Percentiles rank a stretch among this genome's conserved stretches.
phyloP scores from a whole-genome alignment of 2,113 vertebrate species.

The Nanorana parkeri region DNA sequence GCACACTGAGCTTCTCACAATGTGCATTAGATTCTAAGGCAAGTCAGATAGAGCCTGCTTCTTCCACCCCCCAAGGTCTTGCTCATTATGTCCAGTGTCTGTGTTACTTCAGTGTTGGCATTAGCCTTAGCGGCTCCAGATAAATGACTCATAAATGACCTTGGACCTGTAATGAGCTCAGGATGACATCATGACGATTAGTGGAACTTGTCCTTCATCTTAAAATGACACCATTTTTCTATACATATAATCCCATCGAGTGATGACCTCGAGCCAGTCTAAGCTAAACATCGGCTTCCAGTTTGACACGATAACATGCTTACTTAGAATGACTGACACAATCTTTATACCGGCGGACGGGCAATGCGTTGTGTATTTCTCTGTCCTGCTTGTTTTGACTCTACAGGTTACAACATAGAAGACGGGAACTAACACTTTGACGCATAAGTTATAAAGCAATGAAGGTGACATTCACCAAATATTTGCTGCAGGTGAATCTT shows the following conservation, averaged over 20 bases:
- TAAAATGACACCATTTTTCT: slow-evolving; percentile 7
- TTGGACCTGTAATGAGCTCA: slow-evolving; percentile 28
- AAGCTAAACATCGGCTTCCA: background rate
- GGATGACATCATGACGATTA: slow-evolving; percentile 33
- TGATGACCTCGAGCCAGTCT: background rate
- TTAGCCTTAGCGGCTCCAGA: background rate
- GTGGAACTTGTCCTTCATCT: slow-evolving; percentile 29
- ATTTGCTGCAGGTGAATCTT: too few relatives aligned
- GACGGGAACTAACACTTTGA: too few relatives aligned
- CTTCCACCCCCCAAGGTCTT: background rate
- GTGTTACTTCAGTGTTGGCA: background rate
- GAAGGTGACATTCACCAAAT: too few relatives aligned
- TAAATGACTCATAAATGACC: slow-evolving; percentile 25
- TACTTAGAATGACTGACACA: too few relatives aligned
- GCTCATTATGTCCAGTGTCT: background rate
- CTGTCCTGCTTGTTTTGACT: too few relatives aligned
- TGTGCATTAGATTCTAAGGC: too few relatives aligned
- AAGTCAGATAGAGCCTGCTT: too few relatives aligned
- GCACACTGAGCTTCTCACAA: too few relatives aligned
- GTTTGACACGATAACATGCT: background rate
- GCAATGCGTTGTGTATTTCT: too few relatives aligned
- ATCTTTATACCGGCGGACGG: too few relatives aligned
- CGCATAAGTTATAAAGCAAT: too few relatives aligned
- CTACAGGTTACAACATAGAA: too few relatives aligned
- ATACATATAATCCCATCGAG: slow-evolving; percentile 7